Evolutionary conservation across 2,888 invertebrate species (phyloP), one percentile per base, ranked within the genome.

Genomic region (Microplitis manilae): DNA sequence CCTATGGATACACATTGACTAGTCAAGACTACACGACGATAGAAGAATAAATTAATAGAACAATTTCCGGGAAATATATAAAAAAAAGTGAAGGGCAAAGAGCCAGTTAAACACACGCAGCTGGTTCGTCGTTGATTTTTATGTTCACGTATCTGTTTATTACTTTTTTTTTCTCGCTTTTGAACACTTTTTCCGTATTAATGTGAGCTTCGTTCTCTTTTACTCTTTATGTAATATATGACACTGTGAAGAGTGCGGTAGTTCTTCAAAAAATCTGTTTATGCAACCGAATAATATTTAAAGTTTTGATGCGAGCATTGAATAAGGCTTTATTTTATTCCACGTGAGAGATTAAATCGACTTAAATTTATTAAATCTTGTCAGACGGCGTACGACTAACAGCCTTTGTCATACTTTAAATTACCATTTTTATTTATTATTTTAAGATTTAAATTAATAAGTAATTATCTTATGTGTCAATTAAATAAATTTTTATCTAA

Each of bases 21-120:
- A 72, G 38, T 62, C 50, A 62, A 68, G 71, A 59, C 64, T 17
- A 38, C 59, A 30, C 60, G 39, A 69, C 59, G 13, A 71, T 61
- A 41, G 73, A 80, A 80, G 85, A 84, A 85, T 86, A 85, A 86
- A 87, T 87, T 84, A 84, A 78, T 71, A 74, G 59, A 78, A 81
- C 81, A 81, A 86, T 86, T 87, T 88, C 87, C 85, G 81, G 85
- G 86, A 86, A 88, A 86, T 86, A 84, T 85, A 84, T 85, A 84
- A 83, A 76, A 81, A 80, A 78, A 78, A 78, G 80, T 61, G 76
- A 79, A 75, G 76, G 64, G 77, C 73, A 68, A 30, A 73, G 67
- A 62, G 50, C 68, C 68, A 73, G 30, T 67, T 72, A 20, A 13
- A 38, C 65, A 70, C 65, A 50, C 50, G 50, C 50, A 50, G 40